Evolutionary conservation across 1,140 invertebrate genomes (phyloP), one percentile per base, ranked within the genome.

Genomic region (Drosophila hydei): DNA sequence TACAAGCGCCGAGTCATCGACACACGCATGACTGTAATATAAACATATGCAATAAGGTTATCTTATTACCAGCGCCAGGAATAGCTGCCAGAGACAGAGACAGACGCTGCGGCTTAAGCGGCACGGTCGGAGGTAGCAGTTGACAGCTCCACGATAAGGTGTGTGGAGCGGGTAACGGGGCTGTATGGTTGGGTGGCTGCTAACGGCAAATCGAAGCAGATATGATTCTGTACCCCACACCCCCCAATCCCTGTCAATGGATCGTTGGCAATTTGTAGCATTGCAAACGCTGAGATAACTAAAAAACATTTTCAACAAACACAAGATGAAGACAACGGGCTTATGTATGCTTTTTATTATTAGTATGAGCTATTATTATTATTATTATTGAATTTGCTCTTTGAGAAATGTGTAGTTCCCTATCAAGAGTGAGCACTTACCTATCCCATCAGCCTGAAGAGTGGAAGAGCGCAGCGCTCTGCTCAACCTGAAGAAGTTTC

Each of bases 11-110:
- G 12, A 16, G 30, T 11, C 33, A 25, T 42, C 38, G 38, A 18
- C 36, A 51, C 43, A 51, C 36, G 27, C 30, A 38, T 52, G 56
- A 47, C 77, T 65, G 62, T 87, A 87, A 87, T 87, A 87, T 88
- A 87, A 87, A 87, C 83, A 87, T 87, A 88, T 88, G 83, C 84
- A 83, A 87, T 88, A 72, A 78, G 83, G 83, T 87, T 88, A 87
- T 88, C 83, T 87, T 87, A 87, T 87, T 87, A 88, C 81, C 83
- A 74, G 52, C 19, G 27, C 27, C 54, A 58, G 23, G 21, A 52
- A 45, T 25, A 23, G 54, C 40, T 75, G 71, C 43, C 40, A 56
- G 54, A 72, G 50, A 52, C 69, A 48, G 62, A 47, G 47, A 36
- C 21, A 50, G 40, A n/a, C 25, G 48, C 27, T 36, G n/a, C 14